These are phyloP conservation scores for Melieria omissa DNA, from an alignment of 2,888 invertebrate genomes.

Conservation along the genomic window DNA sequence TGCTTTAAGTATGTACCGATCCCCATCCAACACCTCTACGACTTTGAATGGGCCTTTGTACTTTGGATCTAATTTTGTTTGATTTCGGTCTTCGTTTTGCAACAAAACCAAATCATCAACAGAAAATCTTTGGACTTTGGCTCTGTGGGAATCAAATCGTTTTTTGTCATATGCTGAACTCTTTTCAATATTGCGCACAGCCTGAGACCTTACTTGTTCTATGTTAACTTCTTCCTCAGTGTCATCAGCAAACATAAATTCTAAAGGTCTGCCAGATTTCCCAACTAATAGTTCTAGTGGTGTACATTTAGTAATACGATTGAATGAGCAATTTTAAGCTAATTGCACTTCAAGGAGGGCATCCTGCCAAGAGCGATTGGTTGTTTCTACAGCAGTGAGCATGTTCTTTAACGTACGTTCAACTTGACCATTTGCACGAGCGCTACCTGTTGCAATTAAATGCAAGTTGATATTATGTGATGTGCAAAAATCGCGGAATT, in stretches of 20 bases:
- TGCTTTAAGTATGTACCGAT: not conserved
- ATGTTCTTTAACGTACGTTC: constrained; percentile 38
- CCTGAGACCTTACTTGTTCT: constrained; percentile 33
- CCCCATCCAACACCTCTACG: constrained; percentile 6
- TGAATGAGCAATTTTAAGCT: constrained; percentile 19
- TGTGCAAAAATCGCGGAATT: constrained; percentile 25
- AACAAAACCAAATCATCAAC: constrained; percentile 33
- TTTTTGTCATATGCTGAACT: constrained; percentile 22
- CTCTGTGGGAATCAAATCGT: constrained; percentile 28
- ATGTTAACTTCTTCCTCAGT: constrained; percentile 10
- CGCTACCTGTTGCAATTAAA: too few species aligned
- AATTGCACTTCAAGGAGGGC: constrained; percentile 36
- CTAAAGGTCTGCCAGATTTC: not conserved
- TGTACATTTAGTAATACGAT: constrained; percentile 13
- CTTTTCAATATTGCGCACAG: constrained; percentile 14
- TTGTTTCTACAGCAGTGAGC: constrained; percentile 38
- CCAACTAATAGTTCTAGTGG: constrained; percentile 7
- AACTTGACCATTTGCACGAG: too few species aligned
- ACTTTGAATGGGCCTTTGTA: constrained; percentile 32
- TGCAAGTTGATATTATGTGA: too few species aligned
- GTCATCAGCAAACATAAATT: not conserved
- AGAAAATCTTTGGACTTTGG: constrained; percentile 22
- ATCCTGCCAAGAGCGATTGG: constrained; percentile 36
- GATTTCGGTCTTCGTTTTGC: constrained; percentile 28
- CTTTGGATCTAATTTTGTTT: constrained; percentile 35